Evolutionary conservation across 2,888 invertebrate species (phyloP).

Genomic region (Leptinotarsa tumamoca): DNA sequence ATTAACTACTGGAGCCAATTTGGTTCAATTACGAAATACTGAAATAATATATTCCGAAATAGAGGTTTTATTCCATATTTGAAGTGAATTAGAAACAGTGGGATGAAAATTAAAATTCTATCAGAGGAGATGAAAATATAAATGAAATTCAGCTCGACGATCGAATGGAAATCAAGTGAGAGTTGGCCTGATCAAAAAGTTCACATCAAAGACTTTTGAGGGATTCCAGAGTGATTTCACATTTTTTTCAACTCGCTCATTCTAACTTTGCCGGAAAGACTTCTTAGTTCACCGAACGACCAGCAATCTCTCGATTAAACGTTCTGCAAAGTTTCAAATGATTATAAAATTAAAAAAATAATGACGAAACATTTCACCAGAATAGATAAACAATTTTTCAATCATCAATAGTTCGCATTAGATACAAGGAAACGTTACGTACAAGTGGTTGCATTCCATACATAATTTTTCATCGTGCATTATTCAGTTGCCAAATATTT

Average conservation of each 20-base stretch:
- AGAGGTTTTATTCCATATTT: constrained; percentile 3
- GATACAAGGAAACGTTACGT: too few species aligned
- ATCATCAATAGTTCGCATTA: not conserved
- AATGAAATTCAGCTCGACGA: constrained; percentile 17
- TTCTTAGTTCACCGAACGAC: constrained; percentile 21
- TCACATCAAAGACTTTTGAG: constrained; percentile 12
- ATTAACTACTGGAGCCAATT: constrained; percentile 12
- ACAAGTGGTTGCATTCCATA: too few species aligned
- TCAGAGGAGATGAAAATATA: constrained; percentile 1
- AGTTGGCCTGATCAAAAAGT: constrained; percentile 20
- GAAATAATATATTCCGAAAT: constrained; percentile 1
- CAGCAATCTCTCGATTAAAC: constrained; percentile 20
- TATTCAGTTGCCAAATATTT: too few species aligned
- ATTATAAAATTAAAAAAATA: constrained; percentile 7
- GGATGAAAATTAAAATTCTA: not conserved
- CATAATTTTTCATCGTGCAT: too few species aligned
- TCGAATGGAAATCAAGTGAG: constrained; percentile 11
- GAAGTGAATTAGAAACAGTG: not conserved
- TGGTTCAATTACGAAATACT: not conserved
- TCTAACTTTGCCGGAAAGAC: constrained; percentile 12
- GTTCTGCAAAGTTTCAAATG: constrained; percentile 14
- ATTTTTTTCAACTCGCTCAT: constrained; percentile 9
- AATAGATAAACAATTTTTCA: not conserved
- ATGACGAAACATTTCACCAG: not conserved
- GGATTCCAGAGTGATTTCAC: constrained; percentile 21